Conservation (phyloP, 2,888 invertebrate species). For the Bhutanitis thaidina region DNA sequence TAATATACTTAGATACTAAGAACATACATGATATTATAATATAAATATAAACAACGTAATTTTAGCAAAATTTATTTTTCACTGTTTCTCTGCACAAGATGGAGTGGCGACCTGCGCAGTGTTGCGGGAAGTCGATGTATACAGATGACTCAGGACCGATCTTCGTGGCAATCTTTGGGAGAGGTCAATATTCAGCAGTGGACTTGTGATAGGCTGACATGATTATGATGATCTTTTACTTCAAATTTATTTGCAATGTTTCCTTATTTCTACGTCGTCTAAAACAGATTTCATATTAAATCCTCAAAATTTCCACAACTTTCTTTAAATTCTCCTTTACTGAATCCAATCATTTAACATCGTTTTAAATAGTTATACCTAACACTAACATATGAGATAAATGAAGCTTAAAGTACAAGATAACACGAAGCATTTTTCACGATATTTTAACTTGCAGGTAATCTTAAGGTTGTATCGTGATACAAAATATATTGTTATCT, state of each 20-base stretch:
- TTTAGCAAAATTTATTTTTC: not conserved
- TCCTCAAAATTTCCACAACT: not conserved
- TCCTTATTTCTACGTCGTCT: not conserved
- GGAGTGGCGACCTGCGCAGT: too few species aligned
- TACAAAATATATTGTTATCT: not conserved
- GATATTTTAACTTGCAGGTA: not conserved
- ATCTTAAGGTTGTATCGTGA: not conserved
- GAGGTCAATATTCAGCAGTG: too few species aligned
- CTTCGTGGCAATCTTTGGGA: too few species aligned
- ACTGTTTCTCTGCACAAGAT: too few species aligned
- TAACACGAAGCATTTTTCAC: too few species aligned
- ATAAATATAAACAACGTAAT: not conserved
- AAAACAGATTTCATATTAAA: conserved; percentile 4
- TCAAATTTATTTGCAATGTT: too few species aligned
- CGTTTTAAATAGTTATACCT: not conserved
- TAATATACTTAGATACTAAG: too few species aligned
- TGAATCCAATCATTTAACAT: conserved; percentile 5
- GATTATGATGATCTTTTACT: too few species aligned
- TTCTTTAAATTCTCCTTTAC: conserved; percentile 1
- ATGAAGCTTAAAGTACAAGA: not conserved
- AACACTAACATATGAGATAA: not conserved
- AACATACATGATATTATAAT: too few species aligned
- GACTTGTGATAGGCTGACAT: too few species aligned
- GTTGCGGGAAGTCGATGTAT: too few species aligned
- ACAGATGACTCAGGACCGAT: too few species aligned